Conservation (phyloP, 2,888 invertebrate genomes). For the Listrodromus nycthemerus region DNA sequence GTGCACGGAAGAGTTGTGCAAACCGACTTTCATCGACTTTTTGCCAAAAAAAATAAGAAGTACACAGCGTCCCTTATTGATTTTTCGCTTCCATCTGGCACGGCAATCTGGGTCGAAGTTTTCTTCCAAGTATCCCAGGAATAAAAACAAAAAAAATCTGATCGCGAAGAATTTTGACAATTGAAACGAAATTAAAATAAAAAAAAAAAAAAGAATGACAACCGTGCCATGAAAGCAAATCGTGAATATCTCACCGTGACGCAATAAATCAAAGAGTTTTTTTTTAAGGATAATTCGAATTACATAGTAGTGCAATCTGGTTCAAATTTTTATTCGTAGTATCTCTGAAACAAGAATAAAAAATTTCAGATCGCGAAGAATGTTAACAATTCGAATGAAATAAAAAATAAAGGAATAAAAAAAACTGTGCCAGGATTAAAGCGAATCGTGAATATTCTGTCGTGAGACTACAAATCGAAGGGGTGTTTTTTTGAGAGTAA, state of each 20-base stretch:
- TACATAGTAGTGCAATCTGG: too few species aligned
- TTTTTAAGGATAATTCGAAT: too few species aligned
- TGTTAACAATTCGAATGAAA: not conserved
- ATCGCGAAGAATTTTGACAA: too few species aligned
- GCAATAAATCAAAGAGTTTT: too few species aligned
- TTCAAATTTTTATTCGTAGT: too few species aligned
- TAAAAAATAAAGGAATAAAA: not conserved
- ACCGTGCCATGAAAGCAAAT: too few species aligned
- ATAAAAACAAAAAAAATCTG: not conserved
- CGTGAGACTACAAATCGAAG: constrained; percentile 1
- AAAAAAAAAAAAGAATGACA: too few species aligned
- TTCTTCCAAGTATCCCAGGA: not conserved
- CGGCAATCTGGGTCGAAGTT: constrained; percentile 5
- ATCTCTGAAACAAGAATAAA: too few species aligned
- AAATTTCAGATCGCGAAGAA: not conserved
- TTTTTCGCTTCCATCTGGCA: not conserved
- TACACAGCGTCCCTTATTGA: constrained; percentile 17
- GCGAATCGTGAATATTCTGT: not conserved
- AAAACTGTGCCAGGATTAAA: not conserved
- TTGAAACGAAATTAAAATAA: too few species aligned
- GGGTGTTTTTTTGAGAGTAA: not conserved
- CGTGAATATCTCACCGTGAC: too few species aligned
- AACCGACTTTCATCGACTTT: constrained; percentile 71
- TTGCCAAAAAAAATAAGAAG: not conserved
- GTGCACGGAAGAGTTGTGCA: constrained; percentile 61